Evolutionary conservation across 2,888 invertebrate species (phyloP), one percentile per base, ranked within the genome.

Genomic region (Sinentomon sp.): DNA sequence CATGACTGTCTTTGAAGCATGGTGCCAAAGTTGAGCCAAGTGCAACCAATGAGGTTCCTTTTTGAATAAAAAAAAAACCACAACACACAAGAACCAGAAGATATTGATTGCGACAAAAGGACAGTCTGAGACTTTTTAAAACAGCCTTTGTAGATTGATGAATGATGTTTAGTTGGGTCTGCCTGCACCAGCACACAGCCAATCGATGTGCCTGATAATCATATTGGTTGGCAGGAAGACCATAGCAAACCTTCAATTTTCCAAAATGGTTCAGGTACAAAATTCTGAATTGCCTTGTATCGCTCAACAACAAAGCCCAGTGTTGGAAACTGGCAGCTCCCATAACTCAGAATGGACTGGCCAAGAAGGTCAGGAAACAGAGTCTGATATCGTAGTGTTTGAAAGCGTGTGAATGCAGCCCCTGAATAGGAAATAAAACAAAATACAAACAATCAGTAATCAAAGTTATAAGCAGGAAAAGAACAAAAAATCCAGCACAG

Each of bases 221-320:
- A 2, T 3, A 31, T 10, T 3, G 3, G 10, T 33, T 34, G 17
- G 4, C n/a, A n/a, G n/a, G n/a, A n/a, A n/a, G n/a, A n/a, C n/a
- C n/a, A n/a, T n/a, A 34, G 10, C 22, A 36, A 50, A 73, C 76
- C 71, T 65, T 67, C 72, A 28, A 97, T 64, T 54, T 80, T 89
- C 94, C 97, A 99, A 57, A 94, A 99, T 4, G 68, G 62, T 55
- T 97, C 92, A 0, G 80, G 60, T 6, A 87, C 65, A 55, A 99
- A 99, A 40, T 67, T 68, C 51, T 85, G 73, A 28, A 85, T 72
- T 20, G 83, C 80, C 49, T 83, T 70, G 51, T 77, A 94, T 32
- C 97, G 63, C 53, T 97, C 89, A 0, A 89, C 94, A n/a, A 99
- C 92, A 63, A 99, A 99, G 2, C 97, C 97, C n/a, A 99, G 59